A percentile compares a stretch with the other conserved stretches of the same genome.
Evolutionary conservation across 2,113 vertebrate species (phyloP).

Genomic region (Sterna hirundo): DNA sequence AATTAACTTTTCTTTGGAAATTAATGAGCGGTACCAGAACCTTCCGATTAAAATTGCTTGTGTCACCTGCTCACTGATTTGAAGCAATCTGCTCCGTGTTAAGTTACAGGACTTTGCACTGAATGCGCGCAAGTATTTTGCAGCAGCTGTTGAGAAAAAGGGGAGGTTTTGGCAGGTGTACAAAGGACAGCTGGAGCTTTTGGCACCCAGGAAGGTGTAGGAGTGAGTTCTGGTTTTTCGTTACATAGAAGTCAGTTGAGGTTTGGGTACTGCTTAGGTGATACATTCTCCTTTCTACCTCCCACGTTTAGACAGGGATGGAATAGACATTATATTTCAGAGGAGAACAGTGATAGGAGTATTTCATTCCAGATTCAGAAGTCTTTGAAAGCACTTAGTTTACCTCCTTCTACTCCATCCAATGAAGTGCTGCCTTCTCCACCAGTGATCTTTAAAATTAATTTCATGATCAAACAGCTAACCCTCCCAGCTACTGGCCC

Average conservation of each 20-base stretch:
- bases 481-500: not conserved
- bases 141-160: constrained; percentile 48
- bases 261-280: constrained; percentile 39
- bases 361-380: not conserved
- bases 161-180: constrained; percentile 51
- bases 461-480: not conserved
- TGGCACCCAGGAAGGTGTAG: constrained; percentile 67
- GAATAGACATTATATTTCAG: constrained; percentile 26
- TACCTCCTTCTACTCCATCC: not conserved
- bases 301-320: constrained; percentile 14
- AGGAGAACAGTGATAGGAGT: not conserved
- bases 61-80: not conserved
- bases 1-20: not conserved
- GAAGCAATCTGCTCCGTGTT: not conserved
- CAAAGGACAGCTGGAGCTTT: constrained; percentile 64
- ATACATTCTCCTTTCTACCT: constrained; percentile 48
- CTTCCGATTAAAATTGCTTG: not conserved
- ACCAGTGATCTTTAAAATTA: not conserved
- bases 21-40: not conserved
- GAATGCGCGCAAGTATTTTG: not conserved
- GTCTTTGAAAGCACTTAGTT: not conserved
- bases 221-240: constrained; percentile 36
- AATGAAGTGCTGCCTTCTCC: not conserved
- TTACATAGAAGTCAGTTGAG: constrained; percentile 56
- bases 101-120: not conserved